Conservation (phyloP, 2,113 vertebrate genomes). For the Dipodomys merriami region DNA sequence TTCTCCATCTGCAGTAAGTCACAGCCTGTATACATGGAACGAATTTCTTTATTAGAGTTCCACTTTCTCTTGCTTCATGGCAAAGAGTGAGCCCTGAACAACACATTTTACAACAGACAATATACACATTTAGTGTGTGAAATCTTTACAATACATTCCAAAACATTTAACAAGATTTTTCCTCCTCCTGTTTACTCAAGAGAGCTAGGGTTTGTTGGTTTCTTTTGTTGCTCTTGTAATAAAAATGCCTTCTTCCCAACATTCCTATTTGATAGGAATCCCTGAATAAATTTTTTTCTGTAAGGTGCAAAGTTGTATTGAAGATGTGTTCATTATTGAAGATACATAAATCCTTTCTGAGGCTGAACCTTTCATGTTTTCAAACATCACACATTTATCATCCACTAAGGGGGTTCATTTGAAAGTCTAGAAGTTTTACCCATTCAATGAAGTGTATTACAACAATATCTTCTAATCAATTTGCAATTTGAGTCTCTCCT, state of each 20-base stretch:
- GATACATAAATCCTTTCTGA: constrained; percentile 29
- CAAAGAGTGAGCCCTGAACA: constrained; percentile 61
- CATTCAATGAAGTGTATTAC: constrained; percentile 1
- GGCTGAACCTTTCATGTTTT: constrained; percentile 17
- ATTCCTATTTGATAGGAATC: constrained; percentile 50
- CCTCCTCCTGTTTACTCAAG: background rate
- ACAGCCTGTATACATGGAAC: constrained; percentile 61
- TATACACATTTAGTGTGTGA: constrained; percentile 52
- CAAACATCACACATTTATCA: constrained; percentile 38
- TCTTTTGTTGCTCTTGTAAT: constrained; percentile 48
- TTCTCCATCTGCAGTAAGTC: constrained; percentile 40
- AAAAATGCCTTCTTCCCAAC: constrained; percentile 52
- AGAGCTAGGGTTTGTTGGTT: background rate
- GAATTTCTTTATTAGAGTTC: constrained; percentile 73
- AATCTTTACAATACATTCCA: constrained; percentile 65
- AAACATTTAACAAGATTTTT: constrained; percentile 64
- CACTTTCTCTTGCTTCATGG: constrained; percentile 54
- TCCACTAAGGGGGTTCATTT: constrained; percentile 8
- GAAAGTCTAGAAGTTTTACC: constrained; percentile 43
- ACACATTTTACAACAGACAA: constrained; percentile 70
- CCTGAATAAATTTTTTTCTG: constrained; percentile 53
- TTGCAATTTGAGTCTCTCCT: constrained; percentile 4
- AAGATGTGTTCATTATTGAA: constrained; percentile 46
- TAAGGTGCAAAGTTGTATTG: constrained; percentile 68
- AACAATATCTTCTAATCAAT: background rate